Conservation (phyloP, 2,113 vertebrate species). For the Rhinolophus sinicus region DNA sequence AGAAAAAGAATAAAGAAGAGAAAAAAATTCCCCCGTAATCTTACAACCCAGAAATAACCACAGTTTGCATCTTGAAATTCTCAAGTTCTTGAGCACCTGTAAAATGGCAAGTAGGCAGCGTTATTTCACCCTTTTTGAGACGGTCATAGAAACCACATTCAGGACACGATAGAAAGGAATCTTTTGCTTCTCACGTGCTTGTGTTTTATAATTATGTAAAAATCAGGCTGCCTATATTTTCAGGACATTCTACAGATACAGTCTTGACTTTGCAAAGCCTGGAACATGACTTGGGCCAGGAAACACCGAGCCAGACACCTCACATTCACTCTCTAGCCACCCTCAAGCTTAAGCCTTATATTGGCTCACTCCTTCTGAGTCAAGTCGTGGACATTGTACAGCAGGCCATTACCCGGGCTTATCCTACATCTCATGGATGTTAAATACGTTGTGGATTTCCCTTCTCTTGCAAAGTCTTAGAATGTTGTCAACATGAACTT, state of each 20-base stretch:
- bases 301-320: rapidly evolving
- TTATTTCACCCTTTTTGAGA: background rate
- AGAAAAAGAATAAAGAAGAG: background rate
- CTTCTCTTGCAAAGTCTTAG: background rate
- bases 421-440: background rate
- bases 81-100: background rate
- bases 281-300: background rate
- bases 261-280: background rate
- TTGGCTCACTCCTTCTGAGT: too few species aligned
- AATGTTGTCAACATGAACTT: background rate
- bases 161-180: background rate
- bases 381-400: rapidly evolving
- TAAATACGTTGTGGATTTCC: background rate
- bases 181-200: background rate
- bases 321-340: background rate
- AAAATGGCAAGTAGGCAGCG: background rate
- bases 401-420: rapidly evolving
- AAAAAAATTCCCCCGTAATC: background rate
- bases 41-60: background rate
- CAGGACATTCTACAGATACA: background rate
- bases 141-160: background rate
- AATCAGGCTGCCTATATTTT: background rate
- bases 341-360: too few species aligned
- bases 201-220: background rate
- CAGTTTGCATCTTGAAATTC: background rate